Evolutionary conservation across 2,797 vertebrate genomes (phyloP).

Genomic region (Dromococcyx pavoninus): DNA sequence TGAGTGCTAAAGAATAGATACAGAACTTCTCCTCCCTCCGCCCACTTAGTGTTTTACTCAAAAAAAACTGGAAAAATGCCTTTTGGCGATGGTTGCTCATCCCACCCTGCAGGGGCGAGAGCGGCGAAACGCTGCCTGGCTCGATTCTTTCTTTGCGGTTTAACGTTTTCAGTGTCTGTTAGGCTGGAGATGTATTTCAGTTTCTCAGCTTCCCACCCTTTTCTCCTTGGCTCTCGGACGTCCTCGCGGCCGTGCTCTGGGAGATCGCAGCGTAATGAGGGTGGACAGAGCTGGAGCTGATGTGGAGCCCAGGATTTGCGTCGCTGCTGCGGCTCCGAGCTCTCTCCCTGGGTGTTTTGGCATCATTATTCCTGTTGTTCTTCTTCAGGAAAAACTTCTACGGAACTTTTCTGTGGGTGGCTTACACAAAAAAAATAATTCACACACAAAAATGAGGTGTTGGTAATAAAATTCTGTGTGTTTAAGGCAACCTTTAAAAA

Average conservation of each 20-base stretch:
- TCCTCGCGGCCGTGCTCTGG: fast-evolving
- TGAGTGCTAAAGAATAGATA: background rate
- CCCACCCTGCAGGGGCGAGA: background rate
- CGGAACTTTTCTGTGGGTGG: background rate
- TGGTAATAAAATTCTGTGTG: background rate
- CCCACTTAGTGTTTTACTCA: background rate
- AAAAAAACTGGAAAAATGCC: background rate
- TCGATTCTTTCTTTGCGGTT: background rate
- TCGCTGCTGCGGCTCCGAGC: fast-evolving
- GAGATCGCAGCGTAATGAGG: background rate
- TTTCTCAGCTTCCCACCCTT: background rate
- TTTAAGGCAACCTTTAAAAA: background rate
- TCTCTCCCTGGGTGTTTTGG: background rate
- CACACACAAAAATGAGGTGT: background rate
- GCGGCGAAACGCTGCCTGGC: background rate
- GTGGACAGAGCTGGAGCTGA: background rate
- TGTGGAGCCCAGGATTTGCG: fast-evolving
- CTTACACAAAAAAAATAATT: background rate
- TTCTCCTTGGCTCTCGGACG: background rate
- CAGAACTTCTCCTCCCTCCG: background rate
- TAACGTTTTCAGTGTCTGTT: background rate
- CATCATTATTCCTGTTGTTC: background rate
- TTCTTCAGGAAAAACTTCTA: background rate
- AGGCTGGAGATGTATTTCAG: background rate
- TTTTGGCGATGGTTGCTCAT: background rate